These are phyloP conservation scores for Calameuta pallipes DNA, from an alignment of 2,888 invertebrate species.

Conservation along the genomic window DNA sequence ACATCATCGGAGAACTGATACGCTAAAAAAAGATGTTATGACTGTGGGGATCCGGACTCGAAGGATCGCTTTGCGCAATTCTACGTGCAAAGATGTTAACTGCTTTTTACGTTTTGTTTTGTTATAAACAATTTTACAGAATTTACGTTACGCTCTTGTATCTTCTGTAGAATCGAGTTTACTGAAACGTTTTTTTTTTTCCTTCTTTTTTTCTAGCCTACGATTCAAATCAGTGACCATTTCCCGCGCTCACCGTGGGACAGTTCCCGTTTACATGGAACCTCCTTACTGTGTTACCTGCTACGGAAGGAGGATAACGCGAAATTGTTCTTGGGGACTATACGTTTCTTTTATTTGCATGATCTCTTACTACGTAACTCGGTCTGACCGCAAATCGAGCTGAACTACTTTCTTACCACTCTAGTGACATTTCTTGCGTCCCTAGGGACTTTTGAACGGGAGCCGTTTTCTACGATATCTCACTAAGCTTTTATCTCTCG, in stretches of 20 bases:
- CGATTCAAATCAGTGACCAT: background rate
- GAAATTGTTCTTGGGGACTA: background rate
- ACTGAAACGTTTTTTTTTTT: background rate
- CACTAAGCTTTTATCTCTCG: background rate
- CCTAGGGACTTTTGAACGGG: background rate
- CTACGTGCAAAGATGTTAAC: background rate
- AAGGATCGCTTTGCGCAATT: background rate
- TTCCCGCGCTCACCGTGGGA: background rate
- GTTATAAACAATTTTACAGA: background rate
- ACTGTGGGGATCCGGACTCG: background rate
- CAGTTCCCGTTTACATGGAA: background rate
- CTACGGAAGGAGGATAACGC: background rate
- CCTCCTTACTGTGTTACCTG: background rate
- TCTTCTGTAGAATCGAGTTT: background rate
- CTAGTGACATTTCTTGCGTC: background rate
- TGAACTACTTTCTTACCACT: slow-evolving; percentile 31
- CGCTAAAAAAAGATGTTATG: background rate
- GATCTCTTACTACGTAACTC: background rate
- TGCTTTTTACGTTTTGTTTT: background rate
- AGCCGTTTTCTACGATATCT: background rate
- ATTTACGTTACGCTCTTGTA: background rate
- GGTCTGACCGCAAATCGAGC: slow-evolving; percentile 37
- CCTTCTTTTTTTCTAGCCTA: background rate
- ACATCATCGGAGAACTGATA: background rate
- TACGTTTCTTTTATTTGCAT: background rate